Evolutionary conservation across 2,113 vertebrate genomes (phyloP).

Genomic region (Melospiza georgiana): DNA sequence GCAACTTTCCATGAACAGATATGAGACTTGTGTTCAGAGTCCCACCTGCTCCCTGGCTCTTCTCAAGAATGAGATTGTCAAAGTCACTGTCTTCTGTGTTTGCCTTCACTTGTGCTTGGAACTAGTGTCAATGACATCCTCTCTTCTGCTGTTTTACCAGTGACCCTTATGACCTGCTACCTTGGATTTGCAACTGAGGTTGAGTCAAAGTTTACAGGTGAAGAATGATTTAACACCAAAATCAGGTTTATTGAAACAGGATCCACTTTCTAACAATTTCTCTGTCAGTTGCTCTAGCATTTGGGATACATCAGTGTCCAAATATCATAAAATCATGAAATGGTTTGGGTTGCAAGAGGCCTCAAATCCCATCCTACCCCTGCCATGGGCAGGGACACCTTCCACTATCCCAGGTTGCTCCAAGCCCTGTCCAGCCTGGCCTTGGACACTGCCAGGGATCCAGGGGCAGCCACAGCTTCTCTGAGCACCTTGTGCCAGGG

Average conservation of each 20-base stretch:
- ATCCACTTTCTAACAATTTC: slow-evolving; percentile 1
- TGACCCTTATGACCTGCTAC: not conserved
- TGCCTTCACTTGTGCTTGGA: not conserved
- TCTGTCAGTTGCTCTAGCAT: not conserved
- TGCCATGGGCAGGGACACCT: not conserved
- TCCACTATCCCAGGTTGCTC: not conserved
- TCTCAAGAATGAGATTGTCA: not conserved
- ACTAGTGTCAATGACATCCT: not conserved
- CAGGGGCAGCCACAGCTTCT: not conserved
- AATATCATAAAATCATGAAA: not conserved
- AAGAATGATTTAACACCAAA: not conserved
- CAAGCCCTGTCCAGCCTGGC: rapidly evolving
- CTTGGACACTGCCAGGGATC: not conserved
- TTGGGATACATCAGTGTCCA: not conserved
- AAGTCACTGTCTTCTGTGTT: not conserved
- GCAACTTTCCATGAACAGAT: not conserved
- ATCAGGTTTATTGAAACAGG: not conserved
- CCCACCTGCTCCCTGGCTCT: not conserved
- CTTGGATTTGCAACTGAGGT: not conserved
- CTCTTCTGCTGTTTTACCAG: not conserved
- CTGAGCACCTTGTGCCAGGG: not conserved
- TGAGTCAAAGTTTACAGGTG: not conserved
- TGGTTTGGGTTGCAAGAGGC: not conserved
- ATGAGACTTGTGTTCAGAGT: not conserved
- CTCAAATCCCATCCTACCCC: not conserved